Evolutionary conservation across 2,113 vertebrate species (phyloP).

Genomic region (Pontoporia blainvillei): DNA sequence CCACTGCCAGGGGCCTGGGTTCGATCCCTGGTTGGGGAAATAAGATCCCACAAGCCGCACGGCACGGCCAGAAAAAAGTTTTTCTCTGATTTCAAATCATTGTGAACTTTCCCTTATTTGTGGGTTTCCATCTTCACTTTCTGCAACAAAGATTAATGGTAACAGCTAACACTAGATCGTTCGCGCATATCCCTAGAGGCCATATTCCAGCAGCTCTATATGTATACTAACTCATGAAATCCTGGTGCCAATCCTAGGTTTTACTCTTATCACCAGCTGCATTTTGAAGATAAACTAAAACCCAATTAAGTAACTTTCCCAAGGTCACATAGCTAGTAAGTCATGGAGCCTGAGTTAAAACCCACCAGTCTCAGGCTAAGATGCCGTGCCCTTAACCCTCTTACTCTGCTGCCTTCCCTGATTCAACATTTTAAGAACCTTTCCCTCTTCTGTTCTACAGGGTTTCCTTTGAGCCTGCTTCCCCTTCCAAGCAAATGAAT

Average conservation of each 20-base stretch:
- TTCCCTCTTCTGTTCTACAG: background rate
- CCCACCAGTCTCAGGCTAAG: background rate
- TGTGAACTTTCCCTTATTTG: background rate
- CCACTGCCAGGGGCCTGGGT: too few species aligned
- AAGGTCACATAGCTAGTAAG: background rate
- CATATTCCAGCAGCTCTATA: background rate
- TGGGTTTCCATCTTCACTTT: background rate
- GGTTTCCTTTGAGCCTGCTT: background rate
- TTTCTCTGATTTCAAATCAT: background rate
- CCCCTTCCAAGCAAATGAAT: background rate
- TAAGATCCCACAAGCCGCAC: too few species aligned
- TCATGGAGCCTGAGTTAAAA: background rate
- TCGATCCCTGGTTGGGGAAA: too few species aligned
- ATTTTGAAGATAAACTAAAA: background rate
- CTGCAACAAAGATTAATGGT: background rate
- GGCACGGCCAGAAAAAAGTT: too few species aligned
- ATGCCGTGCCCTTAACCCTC: background rate
- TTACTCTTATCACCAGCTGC: background rate
- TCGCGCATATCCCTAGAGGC: too few species aligned
- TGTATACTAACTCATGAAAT: background rate
- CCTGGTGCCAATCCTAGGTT: background rate
- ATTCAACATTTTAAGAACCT: background rate
- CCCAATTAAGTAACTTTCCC: background rate
- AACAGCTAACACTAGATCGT: background rate
- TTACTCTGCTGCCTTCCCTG: background rate